These are phyloP conservation scores for Ctena decussata DNA, from an alignment of 2,888 invertebrate genomes.

Conservation along the genomic window DNA sequence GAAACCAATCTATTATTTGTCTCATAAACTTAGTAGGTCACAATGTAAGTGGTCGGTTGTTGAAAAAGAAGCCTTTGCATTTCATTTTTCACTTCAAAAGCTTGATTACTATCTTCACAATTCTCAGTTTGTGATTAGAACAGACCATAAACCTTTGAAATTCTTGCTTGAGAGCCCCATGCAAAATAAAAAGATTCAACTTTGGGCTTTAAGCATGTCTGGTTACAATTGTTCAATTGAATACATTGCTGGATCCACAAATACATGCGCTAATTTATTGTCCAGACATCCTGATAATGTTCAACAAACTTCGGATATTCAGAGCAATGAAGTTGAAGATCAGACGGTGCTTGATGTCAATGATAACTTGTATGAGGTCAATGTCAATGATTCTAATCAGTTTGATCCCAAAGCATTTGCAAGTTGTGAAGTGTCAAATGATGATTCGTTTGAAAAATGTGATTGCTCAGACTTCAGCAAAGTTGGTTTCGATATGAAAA, in stretches of 20 bases:
- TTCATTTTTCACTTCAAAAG: constrained; percentile 28
- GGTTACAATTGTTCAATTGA: too few species aligned
- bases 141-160: constrained; percentile 49
- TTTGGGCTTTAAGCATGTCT: constrained; percentile 32
- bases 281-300: neutral
- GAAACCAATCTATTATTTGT: constrained; percentile 17
- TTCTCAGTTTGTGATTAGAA: constrained; percentile 23
- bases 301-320: neutral
- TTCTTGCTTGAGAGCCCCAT: constrained; percentile 14
- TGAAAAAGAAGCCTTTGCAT: constrained; percentile 17
- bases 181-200: constrained; percentile 30
- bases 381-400: constrained; percentile 19
- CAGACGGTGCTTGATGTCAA: constrained; percentile 13
- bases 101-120: constrained; percentile 20
- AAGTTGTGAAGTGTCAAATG: constrained; percentile 1
- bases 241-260: too few species aligned
- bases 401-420: constrained; percentile 24
- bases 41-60: constrained; percentile 4
- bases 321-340: neutral
- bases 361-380: constrained; percentile 31
- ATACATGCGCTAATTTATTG: too few species aligned
- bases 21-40: constrained; percentile 12
- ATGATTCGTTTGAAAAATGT: neutral
- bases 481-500: constrained; percentile 14
- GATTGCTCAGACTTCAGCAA: neutral